Conservation (phyloP, 2,797 vertebrate genomes). For the Buphagus erythrorhynchus region DNA sequence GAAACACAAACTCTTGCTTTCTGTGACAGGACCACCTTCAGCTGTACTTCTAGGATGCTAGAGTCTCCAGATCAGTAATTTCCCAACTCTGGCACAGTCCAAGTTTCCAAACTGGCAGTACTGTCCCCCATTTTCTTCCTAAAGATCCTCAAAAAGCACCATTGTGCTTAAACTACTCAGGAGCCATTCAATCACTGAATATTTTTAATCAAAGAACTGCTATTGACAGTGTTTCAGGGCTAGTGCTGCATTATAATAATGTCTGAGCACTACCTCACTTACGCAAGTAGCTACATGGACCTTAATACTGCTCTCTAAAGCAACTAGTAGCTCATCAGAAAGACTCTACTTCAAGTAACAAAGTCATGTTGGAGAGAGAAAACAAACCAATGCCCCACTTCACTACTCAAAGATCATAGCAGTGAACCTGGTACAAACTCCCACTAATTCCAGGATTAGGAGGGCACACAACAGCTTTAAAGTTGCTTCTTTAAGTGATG, state of each 20-base stretch:
- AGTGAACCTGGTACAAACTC: neutral
- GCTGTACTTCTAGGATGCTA: neutral
- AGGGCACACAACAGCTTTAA: neutral
- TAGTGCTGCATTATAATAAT: neutral
- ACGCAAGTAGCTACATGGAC: neutral
- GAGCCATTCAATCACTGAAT: neutral
- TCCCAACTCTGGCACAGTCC: neutral
- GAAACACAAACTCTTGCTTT: neutral
- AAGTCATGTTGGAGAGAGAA: neutral
- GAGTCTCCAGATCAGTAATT: neutral
- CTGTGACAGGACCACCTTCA: neutral
- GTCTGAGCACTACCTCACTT: neutral
- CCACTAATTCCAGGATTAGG: conserved; percentile 3
- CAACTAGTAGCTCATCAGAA: neutral
- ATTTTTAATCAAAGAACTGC: neutral
- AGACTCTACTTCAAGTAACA: neutral
- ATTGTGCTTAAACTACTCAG: neutral
- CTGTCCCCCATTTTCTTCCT: neutral
- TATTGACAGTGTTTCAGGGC: neutral
- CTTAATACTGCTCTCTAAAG: neutral
- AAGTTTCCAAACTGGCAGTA: neutral
- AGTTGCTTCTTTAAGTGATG: neutral
- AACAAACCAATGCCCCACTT: neutral
- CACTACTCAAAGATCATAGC: neutral
- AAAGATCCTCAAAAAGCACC: neutral